These are phyloP conservation scores for Apis dorsata DNA, from an alignment of 1,140 invertebrate species.

Conservation along the genomic window DNA sequence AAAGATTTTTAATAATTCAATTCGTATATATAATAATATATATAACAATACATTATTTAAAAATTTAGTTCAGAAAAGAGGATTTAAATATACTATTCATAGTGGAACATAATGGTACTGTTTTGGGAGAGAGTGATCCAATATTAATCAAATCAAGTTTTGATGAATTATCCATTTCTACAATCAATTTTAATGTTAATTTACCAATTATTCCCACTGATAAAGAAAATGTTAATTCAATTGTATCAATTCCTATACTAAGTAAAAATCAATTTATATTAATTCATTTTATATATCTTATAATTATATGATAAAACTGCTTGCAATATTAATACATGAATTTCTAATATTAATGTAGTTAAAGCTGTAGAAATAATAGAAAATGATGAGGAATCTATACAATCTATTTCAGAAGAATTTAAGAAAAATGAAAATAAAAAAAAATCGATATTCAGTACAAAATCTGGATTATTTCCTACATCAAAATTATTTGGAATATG, in stretches of 20 bases:
- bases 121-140: constrained; percentile 57
- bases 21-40: background rate
- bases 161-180: constrained; percentile 30
- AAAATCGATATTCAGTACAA: constrained; percentile 11
- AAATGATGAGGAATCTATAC: background rate
- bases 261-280: constrained; percentile 47
- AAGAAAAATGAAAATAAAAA: constrained; percentile 33
- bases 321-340: background rate
- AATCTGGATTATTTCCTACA: background rate
- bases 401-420: background rate
- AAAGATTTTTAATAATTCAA: too few relatives aligned
- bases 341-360: constrained; percentile 17
- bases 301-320: background rate
- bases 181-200: constrained; percentile 45
- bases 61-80: constrained; percentile 45
- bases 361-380: background rate
- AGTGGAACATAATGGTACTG: constrained; percentile 53
- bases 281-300: background rate
- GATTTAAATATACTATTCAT: constrained; percentile 35
- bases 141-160: constrained; percentile 39
- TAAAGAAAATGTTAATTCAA: constrained; percentile 10
- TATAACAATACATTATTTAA: background rate
- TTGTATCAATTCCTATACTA: constrained; percentile 62
- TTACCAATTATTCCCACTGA: constrained; percentile 35
- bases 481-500: constrained; percentile 58